Base-by-base conservation (phyloP, 2,113 vertebrate genomes). In the Alexandromys fortis region DNA sequence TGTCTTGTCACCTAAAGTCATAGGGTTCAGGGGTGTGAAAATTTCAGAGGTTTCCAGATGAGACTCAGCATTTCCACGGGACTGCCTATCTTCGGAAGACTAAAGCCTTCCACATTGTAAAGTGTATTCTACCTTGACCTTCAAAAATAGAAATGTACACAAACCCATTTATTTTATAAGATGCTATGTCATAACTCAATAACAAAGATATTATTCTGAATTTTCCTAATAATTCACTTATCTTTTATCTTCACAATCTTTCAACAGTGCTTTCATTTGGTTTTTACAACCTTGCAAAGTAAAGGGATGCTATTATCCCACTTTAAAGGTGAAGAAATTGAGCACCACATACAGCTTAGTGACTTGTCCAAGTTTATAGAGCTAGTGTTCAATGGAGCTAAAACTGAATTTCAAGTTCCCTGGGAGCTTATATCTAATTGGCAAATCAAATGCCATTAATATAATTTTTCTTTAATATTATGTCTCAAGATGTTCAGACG, bases 361-460 rank as follows among this genome's bases (percentile, higher is more conserved):
- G 49, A 95, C 17, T 90, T 95, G 22, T 83, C 79, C 63, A 96
- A 52, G n/a, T 92, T 92, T 79, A 78, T 33, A 45, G 5, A 95
- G 35, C 24, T 76, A 83, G 17, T 49, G 55, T 19, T 13, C n/a
- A 38, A 9, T 42, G 26, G 42, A 89, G 58, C 7, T 92, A 81
- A 90, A 45, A 96, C 2, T 81, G 24, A 94, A 70, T 5, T 7
- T 55, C 42, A n/a, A 63, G 28, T 83, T 30, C 19, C 77, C 42
- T 47, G 16, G 75, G 5, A 38, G 7, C 55, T 61, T 94, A 7
- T 49, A 78, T 78, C 35, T 83, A 78, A 73, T 63, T 93, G 92
- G 91, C 8, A 93, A 92, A 68, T 88, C 22, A 90, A 96, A 68
- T 30, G 6, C 0, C 14, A 76, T 47, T 93, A 78, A 63, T 78